These are phyloP conservation scores for Orthochromis malagaraziensis DNA, from an alignment of 2,113 vertebrate genomes.

Conservation along the genomic window DNA sequence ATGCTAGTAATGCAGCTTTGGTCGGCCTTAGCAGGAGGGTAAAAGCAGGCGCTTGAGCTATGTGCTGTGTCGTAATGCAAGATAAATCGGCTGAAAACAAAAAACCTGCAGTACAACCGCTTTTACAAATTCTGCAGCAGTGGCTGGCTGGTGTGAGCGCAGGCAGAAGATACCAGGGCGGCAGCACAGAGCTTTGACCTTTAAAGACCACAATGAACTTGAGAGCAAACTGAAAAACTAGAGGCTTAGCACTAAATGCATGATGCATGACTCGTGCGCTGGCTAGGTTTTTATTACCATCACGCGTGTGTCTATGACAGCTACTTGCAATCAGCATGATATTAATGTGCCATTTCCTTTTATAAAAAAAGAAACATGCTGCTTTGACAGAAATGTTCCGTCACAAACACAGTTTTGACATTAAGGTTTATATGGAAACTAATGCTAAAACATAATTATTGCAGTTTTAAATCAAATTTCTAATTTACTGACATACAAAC, in stretches of 20 bases:
- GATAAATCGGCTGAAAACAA: constrained; percentile 24
- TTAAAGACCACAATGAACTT: neutral
- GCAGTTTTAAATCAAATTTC: neutral
- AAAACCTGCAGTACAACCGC: constrained; percentile 4
- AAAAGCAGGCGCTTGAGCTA: constrained; percentile 23
- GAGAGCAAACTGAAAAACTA: neutral
- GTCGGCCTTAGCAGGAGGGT: neutral
- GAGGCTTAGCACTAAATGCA: neutral
- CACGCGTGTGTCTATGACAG: neutral
- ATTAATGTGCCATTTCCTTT: neutral
- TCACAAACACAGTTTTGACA: neutral
- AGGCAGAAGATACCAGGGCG: neutral
- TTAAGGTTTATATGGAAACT: neutral
- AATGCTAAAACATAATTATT: neutral
- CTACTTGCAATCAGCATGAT: neutral
- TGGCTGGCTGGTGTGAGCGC: neutral
- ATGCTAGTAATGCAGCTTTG: neutral
- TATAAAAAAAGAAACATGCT: neutral
- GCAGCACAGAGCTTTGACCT: neutral
- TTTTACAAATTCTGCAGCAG: neutral
- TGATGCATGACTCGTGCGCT: neutral
- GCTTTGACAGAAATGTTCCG: neutral
- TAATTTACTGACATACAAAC: neutral
- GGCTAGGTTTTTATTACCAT: neutral
- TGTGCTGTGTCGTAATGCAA: neutral